phyloP scores from a whole-genome alignment of 2,888 invertebrate species.

The Schizaphis graminum region DNA sequence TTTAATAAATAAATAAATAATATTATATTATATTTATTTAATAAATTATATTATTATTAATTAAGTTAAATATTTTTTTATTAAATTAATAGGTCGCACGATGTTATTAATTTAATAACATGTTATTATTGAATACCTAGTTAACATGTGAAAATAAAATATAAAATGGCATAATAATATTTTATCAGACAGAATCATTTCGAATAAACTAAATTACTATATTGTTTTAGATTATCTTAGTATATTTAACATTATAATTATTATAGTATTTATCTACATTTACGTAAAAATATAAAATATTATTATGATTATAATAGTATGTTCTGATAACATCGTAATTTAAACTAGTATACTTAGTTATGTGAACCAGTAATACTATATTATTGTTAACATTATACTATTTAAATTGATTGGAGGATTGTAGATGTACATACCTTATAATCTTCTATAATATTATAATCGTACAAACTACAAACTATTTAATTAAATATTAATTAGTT shows the following conservation, averaged over 20 bases:
- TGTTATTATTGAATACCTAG: background rate
- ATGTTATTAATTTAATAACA: background rate
- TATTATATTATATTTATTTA: no score
- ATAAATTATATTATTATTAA: no score
- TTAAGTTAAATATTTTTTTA: no score
- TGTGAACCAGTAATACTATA: background rate
- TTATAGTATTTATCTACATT: background rate
- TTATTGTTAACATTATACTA: background rate
- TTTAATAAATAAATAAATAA: no score
- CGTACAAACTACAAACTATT: background rate
- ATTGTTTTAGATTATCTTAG: slow-evolving; percentile 17
- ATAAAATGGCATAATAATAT: background rate
- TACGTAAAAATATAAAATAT: background rate
- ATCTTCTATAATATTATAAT: slow-evolving; percentile 17
- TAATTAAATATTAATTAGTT: background rate
- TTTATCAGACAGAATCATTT: background rate
- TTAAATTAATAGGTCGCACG: no score
- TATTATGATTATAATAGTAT: background rate
- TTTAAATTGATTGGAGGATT: background rate
- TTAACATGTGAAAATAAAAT: background rate
- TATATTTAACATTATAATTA: background rate
- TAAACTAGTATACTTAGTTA: slow-evolving; percentile 10
- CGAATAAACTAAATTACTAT: background rate
- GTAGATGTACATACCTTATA: slow-evolving; percentile 9
- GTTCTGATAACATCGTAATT: background rate